Base-by-base conservation (phyloP, 1,140 invertebrate genomes). In the Aphaenogaster rudis region DNA sequence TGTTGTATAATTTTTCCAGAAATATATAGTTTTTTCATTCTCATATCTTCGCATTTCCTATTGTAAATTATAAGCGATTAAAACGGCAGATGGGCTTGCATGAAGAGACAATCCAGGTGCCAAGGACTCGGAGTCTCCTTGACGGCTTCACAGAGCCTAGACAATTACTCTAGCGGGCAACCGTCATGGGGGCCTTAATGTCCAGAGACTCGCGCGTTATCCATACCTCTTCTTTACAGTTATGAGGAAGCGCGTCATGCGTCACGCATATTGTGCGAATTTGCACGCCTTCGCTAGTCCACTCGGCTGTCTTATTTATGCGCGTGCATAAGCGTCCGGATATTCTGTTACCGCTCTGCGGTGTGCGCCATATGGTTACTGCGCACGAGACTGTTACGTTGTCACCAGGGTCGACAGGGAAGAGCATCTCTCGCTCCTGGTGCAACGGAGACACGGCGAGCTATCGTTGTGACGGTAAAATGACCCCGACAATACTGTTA, bases 301-400 rank as follows among this genome's bases (percentile, higher is more conserved):
- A 76, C 80, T 84, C 80, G n/a, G 42, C 52, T 82, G 80, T 84
- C 69, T 84, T 84, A 84, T 84, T 84, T 84, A 84, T 84, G 69
- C 69, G 69, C 57, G 64, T 36, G 80, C 67, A 74, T 72, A 59
- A 82, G 67, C 80, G 67, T 61, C 80, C 80, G 66, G 80, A 84
- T 84, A 84, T 84, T 84, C 80, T 84, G 69, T 84, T 76, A 84
- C 80, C 50, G 54, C 69, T 42, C 63, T 52, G 67, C 52, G 6
- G 21, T 45, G 39, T 33, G 39, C 69, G 42, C 80, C 80, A 84
- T 84, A 84, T 84, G 80, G 80, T 84, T 61, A 50, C 80, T 74
- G 80, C 50, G 21, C 71, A 63, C 28, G 67, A 45, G 42, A 82
- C 69, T 76, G 54, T 84, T 84, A 84, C 80, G 80, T 76, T 84